These are phyloP conservation scores for Monarcha castaneiventris DNA, from an alignment of 2,113 vertebrate genomes.

Conservation along the genomic window DNA sequence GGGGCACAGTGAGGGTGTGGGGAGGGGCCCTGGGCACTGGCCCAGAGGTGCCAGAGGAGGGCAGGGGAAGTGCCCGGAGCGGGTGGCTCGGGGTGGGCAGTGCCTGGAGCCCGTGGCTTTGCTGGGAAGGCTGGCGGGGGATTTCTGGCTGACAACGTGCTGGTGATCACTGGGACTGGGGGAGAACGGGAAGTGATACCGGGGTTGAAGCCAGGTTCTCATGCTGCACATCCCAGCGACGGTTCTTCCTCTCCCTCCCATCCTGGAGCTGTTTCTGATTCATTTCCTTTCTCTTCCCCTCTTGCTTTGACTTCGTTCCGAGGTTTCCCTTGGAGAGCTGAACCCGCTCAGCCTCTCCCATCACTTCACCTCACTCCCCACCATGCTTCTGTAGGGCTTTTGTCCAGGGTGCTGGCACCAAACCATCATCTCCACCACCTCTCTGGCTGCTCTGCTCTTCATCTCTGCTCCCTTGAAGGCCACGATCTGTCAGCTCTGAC, in stretches of 20 bases:
- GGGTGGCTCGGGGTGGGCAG: background rate
- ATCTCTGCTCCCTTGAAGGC: constrained; percentile 25
- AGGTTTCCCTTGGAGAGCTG: constrained; percentile 27
- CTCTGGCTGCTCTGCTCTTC: constrained; percentile 36
- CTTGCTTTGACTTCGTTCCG: constrained; percentile 23
- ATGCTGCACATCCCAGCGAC: background rate
- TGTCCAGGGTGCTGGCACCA: background rate
- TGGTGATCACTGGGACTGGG: background rate
- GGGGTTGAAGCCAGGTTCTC: background rate
- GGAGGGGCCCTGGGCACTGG: background rate
- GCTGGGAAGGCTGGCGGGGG: background rate
- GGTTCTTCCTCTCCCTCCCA: background rate
- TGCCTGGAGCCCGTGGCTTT: background rate
- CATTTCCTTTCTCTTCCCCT: constrained; percentile 21
- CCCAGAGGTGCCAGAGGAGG: background rate
- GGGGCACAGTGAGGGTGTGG: rapidly evolving
- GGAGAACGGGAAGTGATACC: background rate
- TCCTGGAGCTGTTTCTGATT: background rate
- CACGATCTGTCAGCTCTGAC: background rate
- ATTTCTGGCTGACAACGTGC: background rate
- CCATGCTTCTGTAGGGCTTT: constrained; percentile 8
- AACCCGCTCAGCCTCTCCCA: background rate
- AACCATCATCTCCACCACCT: constrained; percentile 18
- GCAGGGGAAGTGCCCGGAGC: rapidly evolving
- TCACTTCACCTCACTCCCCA: constrained; percentile 15